phyloP scores from a whole-genome alignment of 2,888 invertebrate species.

The Polyommatus icarus region DNA sequence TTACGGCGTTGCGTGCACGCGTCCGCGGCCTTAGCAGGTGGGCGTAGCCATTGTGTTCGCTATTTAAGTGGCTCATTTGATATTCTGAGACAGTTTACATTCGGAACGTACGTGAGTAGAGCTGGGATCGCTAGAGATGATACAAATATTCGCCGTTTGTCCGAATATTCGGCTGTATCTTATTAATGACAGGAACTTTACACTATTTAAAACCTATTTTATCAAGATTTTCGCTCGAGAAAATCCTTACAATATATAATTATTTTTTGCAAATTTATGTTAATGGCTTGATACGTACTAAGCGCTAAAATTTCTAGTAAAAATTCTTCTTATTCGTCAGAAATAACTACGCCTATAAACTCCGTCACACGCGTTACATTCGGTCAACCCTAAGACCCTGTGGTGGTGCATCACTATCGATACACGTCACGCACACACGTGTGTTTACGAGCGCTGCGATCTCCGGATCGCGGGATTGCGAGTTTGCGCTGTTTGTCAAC shows the following conservation, averaged over 20 bases:
- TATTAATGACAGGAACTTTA: background rate
- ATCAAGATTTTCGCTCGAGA: background rate
- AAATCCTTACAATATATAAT: no score
- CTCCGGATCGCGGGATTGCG: conserved; percentile 61
- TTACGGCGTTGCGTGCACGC: conserved; percentile 77
- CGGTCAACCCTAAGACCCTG: background rate
- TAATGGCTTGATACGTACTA: no score
- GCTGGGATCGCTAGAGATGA: conserved; percentile 45
- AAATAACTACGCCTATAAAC: background rate
- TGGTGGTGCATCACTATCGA: conserved; percentile 49
- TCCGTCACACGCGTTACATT: background rate
- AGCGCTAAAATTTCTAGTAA: no score
- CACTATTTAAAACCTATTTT: background rate
- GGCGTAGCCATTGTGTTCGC: conserved; percentile 75
- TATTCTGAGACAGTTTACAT: conserved; percentile 79
- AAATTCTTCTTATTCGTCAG: no score
- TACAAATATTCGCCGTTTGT: background rate
- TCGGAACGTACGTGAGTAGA: conserved; percentile 68
- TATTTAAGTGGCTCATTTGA: conserved; percentile 80
- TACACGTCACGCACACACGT: conserved; percentile 34
- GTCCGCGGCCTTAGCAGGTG: conserved; percentile 75
- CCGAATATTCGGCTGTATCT: background rate
- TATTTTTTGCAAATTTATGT: no score
- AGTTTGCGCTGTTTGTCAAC: conserved; percentile 77
- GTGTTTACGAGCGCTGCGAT: conserved; percentile 43